A percentile compares a stretch with the other conserved stretches of the same genome.
These are phyloP conservation scores for Himalopsyche japonica DNA, from an alignment of 2,888 invertebrate species.

Conservation along the genomic window DNA sequence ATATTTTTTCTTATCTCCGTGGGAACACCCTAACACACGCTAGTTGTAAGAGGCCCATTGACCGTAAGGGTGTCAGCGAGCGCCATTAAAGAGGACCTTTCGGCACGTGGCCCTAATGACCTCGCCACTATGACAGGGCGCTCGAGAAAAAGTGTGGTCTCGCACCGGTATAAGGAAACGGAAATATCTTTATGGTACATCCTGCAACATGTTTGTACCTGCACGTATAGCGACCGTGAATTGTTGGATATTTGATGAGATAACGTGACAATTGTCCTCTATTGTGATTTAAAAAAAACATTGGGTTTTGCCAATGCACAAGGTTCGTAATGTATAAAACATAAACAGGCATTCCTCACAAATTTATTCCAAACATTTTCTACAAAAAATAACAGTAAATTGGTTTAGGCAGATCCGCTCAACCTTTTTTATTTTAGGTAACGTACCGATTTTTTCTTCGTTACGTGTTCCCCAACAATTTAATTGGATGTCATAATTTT, in stretches of 20 bases:
- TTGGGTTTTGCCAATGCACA: too few relatives aligned
- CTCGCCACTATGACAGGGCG: background rate
- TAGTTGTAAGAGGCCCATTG: background rate
- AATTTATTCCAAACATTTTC: too few relatives aligned
- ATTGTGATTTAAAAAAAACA: too few relatives aligned
- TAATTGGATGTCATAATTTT: too few relatives aligned
- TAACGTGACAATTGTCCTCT: too few relatives aligned
- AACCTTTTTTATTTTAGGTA: too few relatives aligned
- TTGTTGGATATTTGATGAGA: background rate
- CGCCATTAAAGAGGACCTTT: background rate
- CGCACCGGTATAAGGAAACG: background rate
- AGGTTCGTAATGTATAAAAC: too few relatives aligned
- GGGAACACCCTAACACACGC: background rate
- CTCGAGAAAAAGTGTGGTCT: background rate
- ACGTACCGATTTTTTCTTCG: too few relatives aligned
- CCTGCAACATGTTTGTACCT: background rate
- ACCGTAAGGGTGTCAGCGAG: background rate
- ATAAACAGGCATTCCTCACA: too few relatives aligned
- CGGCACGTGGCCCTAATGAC: background rate
- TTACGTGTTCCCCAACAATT: too few relatives aligned
- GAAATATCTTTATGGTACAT: background rate
- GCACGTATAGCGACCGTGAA: background rate
- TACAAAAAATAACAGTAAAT: too few relatives aligned
- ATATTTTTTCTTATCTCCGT: background rate
- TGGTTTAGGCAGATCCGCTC: too few relatives aligned